Base-by-base conservation (phyloP, 2,797 vertebrate species). In the Alca torda region DNA sequence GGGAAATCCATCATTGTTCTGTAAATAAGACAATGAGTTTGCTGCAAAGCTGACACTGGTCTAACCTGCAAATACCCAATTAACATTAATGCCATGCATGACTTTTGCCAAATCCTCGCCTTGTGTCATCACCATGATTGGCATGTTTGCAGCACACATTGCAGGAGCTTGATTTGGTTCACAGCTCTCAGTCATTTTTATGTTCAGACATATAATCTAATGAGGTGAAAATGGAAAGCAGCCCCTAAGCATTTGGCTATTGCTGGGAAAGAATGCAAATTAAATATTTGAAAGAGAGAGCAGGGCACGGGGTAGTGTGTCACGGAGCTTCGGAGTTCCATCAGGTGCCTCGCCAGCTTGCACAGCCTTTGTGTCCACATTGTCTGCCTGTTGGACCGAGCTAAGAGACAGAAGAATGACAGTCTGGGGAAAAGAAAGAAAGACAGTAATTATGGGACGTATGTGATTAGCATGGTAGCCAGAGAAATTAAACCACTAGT, bases 391-490 rank as follows among this genome's bases (percentile, higher is more conserved):
- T 84, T 98, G 97, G 97, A 97, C 72, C 46, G 96, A 97, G 96
- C 97, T 98, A 95, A 97, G 94, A 97, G 97, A 97, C 95, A 94
- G 97, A 98, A 98, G 97, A 98, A 98, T 98, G 98, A 98, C 96
- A 98, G 98, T 98, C 97, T 98, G 96, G 84, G 95, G 96, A 70
- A 96, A 97, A 98, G 97, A 98, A 98, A 98, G 98, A 98, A 95
- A 98, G 98, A 98, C 98, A 98, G 97, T 98, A 98, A 98, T 98
- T 98, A 98, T 53, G 97, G 97, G 97, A 98, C 98, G 96, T 97
- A 96, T 98, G 98, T 97, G 98, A 99, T 99, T 99, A 98, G 98
- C 96, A 98, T 93, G 98, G 99, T 99, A 99, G 98, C 99, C 99
- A 98, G 98, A 99, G 99, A 98, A 99, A 99, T 98, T 98, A 99